Percentiles rank a stretch among this genome's conserved stretches.
These are phyloP conservation scores for Emydura subglobosa DNA, from an alignment of 2,113 vertebrate genomes.

Conservation along the genomic window DNA sequence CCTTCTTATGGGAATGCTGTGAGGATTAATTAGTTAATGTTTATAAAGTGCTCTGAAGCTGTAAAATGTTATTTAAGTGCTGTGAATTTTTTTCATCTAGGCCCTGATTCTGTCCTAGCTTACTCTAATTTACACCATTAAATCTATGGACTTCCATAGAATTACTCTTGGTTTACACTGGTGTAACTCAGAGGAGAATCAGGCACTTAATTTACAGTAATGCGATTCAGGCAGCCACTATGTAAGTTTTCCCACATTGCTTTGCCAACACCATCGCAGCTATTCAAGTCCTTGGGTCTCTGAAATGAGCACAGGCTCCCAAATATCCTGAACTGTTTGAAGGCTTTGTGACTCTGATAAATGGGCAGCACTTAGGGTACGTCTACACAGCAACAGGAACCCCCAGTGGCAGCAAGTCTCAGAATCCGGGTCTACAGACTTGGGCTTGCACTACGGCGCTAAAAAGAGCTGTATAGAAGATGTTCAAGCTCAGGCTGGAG, in stretches of 20 bases:
- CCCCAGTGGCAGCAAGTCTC: too few relatives aligned
- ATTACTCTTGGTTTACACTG: neutral
- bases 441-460: too few relatives aligned
- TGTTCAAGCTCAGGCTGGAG: too few relatives aligned
- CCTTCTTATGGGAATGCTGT: neutral
- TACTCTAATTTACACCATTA: neutral
- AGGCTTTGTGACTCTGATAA: neutral
- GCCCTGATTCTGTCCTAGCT: constrained; percentile 5
- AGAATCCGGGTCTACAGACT: too few relatives aligned
- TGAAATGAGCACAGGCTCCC: neutral
- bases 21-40: constrained; percentile 62
- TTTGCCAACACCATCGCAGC: neutral
- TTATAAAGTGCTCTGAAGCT: constrained; percentile 21
- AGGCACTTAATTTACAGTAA: neutral
- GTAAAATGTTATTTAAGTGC: constrained; percentile 51
- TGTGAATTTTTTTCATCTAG: neutral
- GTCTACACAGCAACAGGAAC: too few relatives aligned
- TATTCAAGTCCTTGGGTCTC: neutral
- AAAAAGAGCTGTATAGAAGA: too few relatives aligned
- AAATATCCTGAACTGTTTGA: accelerated
- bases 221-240: neutral
- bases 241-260: neutral
- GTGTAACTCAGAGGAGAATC: accelerated
- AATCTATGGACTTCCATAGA: neutral
- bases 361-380: accelerated